Base-by-base conservation (phyloP, 2,113 vertebrate species). In the Poecile atricapillus region DNA sequence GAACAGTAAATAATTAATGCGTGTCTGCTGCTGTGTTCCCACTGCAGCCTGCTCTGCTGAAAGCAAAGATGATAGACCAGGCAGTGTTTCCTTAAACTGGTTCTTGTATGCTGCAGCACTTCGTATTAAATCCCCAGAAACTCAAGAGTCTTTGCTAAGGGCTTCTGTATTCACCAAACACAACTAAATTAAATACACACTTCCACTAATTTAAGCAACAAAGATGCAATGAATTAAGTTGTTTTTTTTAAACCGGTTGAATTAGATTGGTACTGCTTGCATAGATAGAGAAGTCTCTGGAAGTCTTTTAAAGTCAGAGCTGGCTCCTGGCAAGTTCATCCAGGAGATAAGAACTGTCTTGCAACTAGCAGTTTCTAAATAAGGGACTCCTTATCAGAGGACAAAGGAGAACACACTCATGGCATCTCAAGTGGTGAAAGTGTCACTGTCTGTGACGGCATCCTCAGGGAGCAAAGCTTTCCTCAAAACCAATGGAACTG, bases 291-390 rank as follows among this genome's bases (percentile, higher is more conserved):
- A 71, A 75, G 64, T 17, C 68, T 93, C 76, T 93, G 64, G 56
- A 88, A 91, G 68, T 71, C 90, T 93, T 93, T 83, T 43, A 46
- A 88, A 86, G 85, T 64, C 87, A 78, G 52, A 84, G 69, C n/a
- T 59, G 85, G 85, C 83, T 94, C 85, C 92, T 37, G 56, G 67
- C 63, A 93, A 59, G 94, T 77, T 87, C 63, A 88, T 46, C 63
- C 0, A 0, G 47, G 75, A 94, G 93, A 96, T 96, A 95, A 94
- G 52, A 86, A 67, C 13, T 25, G 79, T 92, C 94, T 83, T 93
- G 71, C 30, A 8, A 84, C 55, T 69, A 63, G 47, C 30, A 16
- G 75, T 70, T 96, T 88, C 96, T 94, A 96, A 96, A 94, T 93
- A 90, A 86, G 47, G 84, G 75, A 44, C 31, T 64, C 49, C 43